These are phyloP conservation scores for Solenodon paradoxus DNA, from an alignment of 2,113 vertebrate genomes.

Conservation along the genomic window DNA sequence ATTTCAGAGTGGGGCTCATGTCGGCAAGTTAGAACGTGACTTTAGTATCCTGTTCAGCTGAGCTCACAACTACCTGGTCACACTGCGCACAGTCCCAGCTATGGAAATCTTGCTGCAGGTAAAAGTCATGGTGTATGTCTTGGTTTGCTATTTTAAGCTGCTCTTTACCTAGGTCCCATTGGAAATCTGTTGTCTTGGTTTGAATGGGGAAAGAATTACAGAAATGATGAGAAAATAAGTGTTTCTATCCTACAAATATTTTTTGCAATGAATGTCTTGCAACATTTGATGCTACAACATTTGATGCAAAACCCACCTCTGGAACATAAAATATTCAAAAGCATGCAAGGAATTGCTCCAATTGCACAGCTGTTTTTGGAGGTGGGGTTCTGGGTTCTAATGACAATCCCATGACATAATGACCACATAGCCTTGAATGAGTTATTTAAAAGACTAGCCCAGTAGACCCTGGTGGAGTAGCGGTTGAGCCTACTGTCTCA, in stretches of 20 bases:
- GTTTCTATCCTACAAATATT: neutral
- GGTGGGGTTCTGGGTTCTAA: neutral
- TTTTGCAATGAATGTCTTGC: constrained; percentile 4
- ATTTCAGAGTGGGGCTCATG: neutral
- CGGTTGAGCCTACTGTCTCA: too few species aligned
- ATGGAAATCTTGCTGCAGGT: neutral
- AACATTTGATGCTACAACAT: neutral
- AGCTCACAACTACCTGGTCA: neutral
- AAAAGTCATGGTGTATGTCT: neutral
- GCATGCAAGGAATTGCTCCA: neutral
- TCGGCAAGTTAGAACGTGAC: neutral
- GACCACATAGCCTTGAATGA: neutral
- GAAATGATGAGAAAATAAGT: constrained; percentile 24
- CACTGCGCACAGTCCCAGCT: neutral
- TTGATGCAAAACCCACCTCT: neutral
- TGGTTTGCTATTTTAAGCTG: neutral
- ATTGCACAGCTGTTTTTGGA: neutral
- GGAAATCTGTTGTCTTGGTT: neutral
- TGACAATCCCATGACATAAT: neutral
- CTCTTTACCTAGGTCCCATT: neutral
- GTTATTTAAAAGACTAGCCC: neutral
- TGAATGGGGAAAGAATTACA: neutral
- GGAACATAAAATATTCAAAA: neutral
- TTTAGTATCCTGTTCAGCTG: neutral
- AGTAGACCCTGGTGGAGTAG: too few species aligned